Percentiles rank a stretch among this genome's conserved stretches.
Conservation (phyloP, 2,888 invertebrate genomes). For the Spilarctia lutea region DNA sequence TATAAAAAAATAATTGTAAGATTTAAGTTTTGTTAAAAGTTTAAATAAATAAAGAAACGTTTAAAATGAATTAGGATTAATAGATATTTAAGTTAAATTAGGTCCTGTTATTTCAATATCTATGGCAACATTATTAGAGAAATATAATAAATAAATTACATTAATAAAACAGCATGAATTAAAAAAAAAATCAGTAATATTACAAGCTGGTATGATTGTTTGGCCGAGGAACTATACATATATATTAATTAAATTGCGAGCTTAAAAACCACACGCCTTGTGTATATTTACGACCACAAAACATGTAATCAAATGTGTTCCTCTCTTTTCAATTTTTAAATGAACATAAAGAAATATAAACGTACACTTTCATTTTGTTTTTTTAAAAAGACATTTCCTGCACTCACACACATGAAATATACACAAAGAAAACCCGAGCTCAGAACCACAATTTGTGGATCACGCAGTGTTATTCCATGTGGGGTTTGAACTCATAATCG, state of each 20-base stretch:
- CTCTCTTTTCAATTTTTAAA: neutral
- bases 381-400: too few relatives aligned
- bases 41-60: too few relatives aligned
- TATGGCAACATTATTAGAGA: neutral
- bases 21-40: too few relatives aligned
- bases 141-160: neutral
- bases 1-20: neutral
- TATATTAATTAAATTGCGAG: constrained; percentile 4
- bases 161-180: neutral
- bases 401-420: too few relatives aligned
- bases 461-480: too few relatives aligned
- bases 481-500: neutral
- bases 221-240: constrained; percentile 19
- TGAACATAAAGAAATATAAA: neutral
- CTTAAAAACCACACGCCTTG: constrained; percentile 4
- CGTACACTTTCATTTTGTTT: neutral
- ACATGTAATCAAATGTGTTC: neutral
- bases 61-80: too few relatives aligned
- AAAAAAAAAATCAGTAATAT: neutral
- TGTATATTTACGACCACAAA: neutral
- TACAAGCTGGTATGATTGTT: neutral
- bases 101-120: too few relatives aligned
- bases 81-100: too few relatives aligned
- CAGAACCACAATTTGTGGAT: too few relatives aligned
- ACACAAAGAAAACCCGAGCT: too few relatives aligned